Conservation (phyloP, 2,797 vertebrate genomes). For the Rhinoraja longicauda region DNA sequence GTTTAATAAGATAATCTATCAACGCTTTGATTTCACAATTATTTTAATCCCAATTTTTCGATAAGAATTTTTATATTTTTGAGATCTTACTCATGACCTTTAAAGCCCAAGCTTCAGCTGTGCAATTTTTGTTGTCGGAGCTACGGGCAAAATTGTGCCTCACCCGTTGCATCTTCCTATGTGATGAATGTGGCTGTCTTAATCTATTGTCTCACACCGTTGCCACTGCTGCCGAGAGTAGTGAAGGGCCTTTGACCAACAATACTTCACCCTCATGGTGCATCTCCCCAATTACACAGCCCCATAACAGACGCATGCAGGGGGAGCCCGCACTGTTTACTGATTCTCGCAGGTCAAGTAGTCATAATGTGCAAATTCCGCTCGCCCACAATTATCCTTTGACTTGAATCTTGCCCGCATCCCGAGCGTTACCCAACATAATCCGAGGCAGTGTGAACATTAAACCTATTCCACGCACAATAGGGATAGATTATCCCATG, state of each 20-base stretch:
- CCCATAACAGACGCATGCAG: background rate
- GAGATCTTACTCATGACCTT: background rate
- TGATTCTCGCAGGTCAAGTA: constrained; percentile 14
- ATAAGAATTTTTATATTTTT: background rate
- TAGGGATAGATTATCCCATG: background rate
- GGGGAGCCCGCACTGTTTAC: background rate
- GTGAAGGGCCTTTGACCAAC: background rate
- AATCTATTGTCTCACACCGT: constrained; percentile 6
- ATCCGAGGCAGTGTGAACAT: constrained; percentile 10
- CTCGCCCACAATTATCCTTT: background rate
- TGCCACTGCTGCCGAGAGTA: background rate
- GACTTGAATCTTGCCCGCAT: background rate
- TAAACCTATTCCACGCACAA: background rate
- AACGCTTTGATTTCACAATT: background rate
- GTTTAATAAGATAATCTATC: background rate
- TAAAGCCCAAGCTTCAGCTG: background rate
- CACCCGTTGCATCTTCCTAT: background rate
- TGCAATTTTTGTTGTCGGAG: background rate
- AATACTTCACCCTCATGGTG: background rate
- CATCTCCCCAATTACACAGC: background rate
- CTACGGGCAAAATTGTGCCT: constrained; percentile 6
- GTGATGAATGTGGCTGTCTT: background rate
- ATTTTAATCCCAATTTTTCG: background rate
- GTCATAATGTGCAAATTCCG: background rate
- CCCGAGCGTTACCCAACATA: background rate